Evolutionary conservation across 2,888 invertebrate species (phyloP).

Genomic region (Chaitophorus viminalis): DNA sequence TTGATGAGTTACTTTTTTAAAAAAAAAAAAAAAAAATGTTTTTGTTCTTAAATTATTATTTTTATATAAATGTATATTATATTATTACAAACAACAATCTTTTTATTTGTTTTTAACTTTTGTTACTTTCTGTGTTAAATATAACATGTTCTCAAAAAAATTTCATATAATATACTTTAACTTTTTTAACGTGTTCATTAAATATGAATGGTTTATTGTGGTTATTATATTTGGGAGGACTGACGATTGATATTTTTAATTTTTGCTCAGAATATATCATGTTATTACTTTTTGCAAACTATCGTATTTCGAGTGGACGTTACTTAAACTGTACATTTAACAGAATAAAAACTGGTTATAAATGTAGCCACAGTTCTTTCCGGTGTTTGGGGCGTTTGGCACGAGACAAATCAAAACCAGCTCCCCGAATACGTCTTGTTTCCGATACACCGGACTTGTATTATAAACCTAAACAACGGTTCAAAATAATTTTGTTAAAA

Average conservation of each 20-base stretch:
- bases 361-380: too few relatives aligned
- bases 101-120: background rate
- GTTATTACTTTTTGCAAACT: too few relatives aligned
- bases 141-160: background rate
- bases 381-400: too few relatives aligned
- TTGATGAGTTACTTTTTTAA: background rate
- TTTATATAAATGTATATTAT: background rate
- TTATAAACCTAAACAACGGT: too few relatives aligned
- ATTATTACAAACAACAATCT: background rate
- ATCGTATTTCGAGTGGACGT: too few relatives aligned
- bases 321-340: too few relatives aligned
- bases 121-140: background rate
- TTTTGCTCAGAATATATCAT: too few relatives aligned
- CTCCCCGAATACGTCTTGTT: too few relatives aligned
- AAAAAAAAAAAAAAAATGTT: background rate
- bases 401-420: too few relatives aligned
- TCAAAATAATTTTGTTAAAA: too few relatives aligned
- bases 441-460: too few relatives aligned
- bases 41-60: background rate
- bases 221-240: slow-evolving; percentile 46
- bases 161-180: background rate
- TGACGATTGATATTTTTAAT: slow-evolving; percentile 44
- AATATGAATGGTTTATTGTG: slow-evolving; percentile 38
- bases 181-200: slow-evolving; percentile 18
- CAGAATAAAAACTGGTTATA: too few relatives aligned